These are phyloP conservation scores for Zosterops pallidus DNA, from an alignment of 2,113 vertebrate species.

Conservation along the genomic window DNA sequence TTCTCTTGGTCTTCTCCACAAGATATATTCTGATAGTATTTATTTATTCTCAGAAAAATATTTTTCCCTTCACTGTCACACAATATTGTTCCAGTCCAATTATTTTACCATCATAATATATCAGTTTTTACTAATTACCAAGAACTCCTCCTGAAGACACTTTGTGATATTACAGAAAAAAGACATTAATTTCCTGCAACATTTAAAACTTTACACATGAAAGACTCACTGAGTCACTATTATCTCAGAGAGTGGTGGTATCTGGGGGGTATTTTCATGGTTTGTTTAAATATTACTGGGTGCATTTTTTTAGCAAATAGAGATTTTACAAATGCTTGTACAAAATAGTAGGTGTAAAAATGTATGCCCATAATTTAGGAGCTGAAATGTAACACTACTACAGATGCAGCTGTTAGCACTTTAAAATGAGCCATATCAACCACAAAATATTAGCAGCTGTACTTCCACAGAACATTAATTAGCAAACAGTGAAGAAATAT, in stretches of 20 bases:
- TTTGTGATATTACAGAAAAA: not conserved
- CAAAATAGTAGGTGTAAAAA: conserved; percentile 16
- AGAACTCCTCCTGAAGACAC: not conserved
- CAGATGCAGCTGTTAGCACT: conserved; percentile 58
- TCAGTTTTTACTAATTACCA: not conserved
- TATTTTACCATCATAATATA: not conserved
- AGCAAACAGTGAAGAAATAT: conserved; percentile 67
- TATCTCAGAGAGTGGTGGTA: not conserved
- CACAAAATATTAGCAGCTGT: conserved; percentile 64
- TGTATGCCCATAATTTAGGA: conserved; percentile 25
- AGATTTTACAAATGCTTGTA: not conserved
- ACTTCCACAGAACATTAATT: conserved; percentile 66
- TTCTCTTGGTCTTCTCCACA: not conserved
- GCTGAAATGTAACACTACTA: conserved; percentile 47
- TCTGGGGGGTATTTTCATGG: not conserved
- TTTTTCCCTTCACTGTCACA: not conserved
- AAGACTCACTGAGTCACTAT: not conserved
- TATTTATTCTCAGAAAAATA: not conserved
- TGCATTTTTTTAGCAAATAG: not conserved
- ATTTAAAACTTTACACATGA: not conserved
- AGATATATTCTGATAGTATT: not conserved
- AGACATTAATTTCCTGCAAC: not conserved
- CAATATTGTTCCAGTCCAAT: not conserved
- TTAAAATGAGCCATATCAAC: conserved; percentile 64
- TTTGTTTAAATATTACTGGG: not conserved